Percentiles rank a stretch among this genome's conserved stretches.
Conservation (phyloP, 2,888 invertebrate species). For the Chelonus formosanus region DNA sequence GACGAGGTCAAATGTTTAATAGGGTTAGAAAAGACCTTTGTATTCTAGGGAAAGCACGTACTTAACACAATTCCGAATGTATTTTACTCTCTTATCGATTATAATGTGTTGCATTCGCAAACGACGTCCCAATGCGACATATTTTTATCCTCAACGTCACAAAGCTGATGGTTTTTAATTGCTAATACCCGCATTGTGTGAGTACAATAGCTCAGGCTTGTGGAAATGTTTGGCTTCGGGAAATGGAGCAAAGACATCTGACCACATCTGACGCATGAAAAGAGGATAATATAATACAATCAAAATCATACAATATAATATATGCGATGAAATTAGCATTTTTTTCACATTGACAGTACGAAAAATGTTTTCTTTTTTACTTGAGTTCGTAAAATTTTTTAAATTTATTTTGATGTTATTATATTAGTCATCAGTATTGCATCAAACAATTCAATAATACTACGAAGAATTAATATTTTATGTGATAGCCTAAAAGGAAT, state of each 20-base stretch:
- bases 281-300: too few relatives aligned
- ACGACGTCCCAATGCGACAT: slow-evolving; percentile 1
- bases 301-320: too few relatives aligned
- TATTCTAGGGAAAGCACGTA: slow-evolving; percentile 4
- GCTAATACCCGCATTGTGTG: slow-evolving; percentile 32
- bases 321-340: too few relatives aligned
- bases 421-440: too few relatives aligned
- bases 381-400: too few relatives aligned
- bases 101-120: background rate
- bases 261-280: slow-evolving; percentile 19
- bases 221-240: slow-evolving; percentile 31
- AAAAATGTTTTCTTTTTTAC: too few relatives aligned
- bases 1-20: slow-evolving; percentile 28
- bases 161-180: slow-evolving; percentile 31
- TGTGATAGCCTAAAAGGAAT: too few relatives aligned
- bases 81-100: background rate
- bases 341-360: too few relatives aligned
- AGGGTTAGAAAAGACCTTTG: slow-evolving; percentile 24
- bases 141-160: slow-evolving; percentile 15
- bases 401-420: too few relatives aligned
- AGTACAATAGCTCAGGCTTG: slow-evolving; percentile 17
- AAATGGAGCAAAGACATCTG: slow-evolving; percentile 20
- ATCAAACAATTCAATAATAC: too few relatives aligned
- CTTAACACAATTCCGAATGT: background rate
- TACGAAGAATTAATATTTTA: too few relatives aligned